Conservation (phyloP, 2,797 vertebrate species). For the Heteromormyrus szaboi region DNA sequence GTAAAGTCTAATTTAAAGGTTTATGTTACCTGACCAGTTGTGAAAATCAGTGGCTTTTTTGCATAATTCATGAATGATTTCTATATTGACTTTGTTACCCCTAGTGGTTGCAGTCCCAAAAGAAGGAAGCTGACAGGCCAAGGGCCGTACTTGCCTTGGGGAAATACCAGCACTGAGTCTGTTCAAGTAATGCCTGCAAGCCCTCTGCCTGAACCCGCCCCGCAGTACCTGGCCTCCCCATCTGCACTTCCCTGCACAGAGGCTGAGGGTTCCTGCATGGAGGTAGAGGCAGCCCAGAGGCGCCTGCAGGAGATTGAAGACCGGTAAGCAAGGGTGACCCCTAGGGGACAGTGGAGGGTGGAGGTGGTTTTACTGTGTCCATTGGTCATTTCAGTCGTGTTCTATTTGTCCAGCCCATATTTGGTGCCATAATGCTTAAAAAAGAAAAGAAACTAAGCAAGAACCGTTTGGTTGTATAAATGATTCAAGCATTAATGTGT, state of each 20-base stretch:
- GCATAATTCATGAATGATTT: neutral
- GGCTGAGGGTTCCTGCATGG: constrained; percentile 58
- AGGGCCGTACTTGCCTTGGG: constrained; percentile 36
- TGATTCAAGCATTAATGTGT: neutral
- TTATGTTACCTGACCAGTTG: neutral
- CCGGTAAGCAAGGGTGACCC: constrained; percentile 43
- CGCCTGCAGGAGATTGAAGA: constrained; percentile 70
- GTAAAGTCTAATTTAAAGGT: neutral
- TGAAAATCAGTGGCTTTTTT: neutral
- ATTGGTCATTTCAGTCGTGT: neutral
- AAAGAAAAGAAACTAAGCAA: neutral
- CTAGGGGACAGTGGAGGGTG: neutral
- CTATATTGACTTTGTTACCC: neutral
- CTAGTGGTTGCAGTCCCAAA: constrained; percentile 64
- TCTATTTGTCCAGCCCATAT: neutral
- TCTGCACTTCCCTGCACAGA: constrained; percentile 32
- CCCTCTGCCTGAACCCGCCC: neutral
- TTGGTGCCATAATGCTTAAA: neutral
- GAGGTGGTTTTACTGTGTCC: neutral
- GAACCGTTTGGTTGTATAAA: neutral
- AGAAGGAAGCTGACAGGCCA: constrained; percentile 56
- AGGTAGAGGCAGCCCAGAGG: constrained; percentile 66
- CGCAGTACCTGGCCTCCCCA: constrained; percentile 25
- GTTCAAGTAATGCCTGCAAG: neutral
- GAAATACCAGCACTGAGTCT: constrained; percentile 26